Conservation (phyloP, 2,797 vertebrate species). For the Australoheros facetus region DNA sequence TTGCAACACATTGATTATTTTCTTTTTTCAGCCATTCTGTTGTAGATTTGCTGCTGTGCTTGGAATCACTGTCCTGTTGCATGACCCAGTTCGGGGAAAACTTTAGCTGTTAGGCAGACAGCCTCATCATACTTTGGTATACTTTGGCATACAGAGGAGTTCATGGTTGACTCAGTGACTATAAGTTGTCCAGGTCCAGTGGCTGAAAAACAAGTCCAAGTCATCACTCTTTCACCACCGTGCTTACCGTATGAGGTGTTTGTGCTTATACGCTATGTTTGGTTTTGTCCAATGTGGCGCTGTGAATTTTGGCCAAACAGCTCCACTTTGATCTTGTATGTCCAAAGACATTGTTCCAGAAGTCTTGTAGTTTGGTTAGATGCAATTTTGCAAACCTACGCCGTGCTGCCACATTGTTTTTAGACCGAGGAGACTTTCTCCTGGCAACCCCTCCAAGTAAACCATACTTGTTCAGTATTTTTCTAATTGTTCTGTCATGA, state of each 20-base stretch:
- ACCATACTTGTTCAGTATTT: not conserved
- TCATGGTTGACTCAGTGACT: no score
- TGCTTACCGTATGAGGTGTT: not conserved
- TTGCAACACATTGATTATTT: no score
- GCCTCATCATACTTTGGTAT: no score
- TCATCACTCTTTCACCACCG: not conserved
- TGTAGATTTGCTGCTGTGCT: no score
- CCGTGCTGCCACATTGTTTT: not conserved
- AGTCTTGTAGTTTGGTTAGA: slow-evolving; percentile 1
- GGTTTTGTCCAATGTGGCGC: not conserved
- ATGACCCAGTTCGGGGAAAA: no score
- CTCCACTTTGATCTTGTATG: not conserved
- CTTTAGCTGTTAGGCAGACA: no score
- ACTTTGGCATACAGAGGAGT: no score
- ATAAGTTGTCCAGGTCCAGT: no score
- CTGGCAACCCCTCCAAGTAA: not conserved
- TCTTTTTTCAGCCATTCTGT: no score
- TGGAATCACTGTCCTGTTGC: no score
- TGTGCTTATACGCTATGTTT: not conserved
- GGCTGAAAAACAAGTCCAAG: not conserved
- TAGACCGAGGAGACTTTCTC: not conserved
- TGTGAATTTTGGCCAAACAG: not conserved
- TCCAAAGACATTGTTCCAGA: no score
- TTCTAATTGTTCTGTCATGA: not conserved
- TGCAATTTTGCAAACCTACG: not conserved